Evolutionary conservation across 2,797 vertebrate genomes (phyloP), one percentile per base, ranked within the genome.

Genomic region (Gadopsis bispinosus): DNA sequence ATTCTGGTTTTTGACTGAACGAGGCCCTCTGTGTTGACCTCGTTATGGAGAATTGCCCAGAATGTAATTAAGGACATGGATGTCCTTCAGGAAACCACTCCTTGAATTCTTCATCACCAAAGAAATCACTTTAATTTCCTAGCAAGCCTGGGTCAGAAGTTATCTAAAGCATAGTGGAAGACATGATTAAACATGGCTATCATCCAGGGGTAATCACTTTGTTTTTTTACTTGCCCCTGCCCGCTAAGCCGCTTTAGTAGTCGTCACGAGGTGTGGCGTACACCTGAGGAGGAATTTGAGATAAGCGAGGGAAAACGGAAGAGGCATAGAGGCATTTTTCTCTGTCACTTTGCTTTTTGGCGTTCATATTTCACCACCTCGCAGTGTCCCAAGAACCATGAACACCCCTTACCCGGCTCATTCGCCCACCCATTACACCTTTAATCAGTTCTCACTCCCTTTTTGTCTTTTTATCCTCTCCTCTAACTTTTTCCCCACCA

Each of bases 121-220:
- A 79, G 56, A 87, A 91, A 89, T 89, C 20, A 61, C 81, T 88
- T 92, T 91, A 88, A 91, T 90, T 91, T 89, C 82, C 89, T 63
- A 77, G 91, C 81, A 80, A 84, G 78, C 68, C 29, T 4, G 81
- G 90, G 90, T 90, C 90, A 92, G 55, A 84, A 85, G 92, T 92
- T 92, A 93, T 93, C 90, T 72, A 90, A 92, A 92, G 87, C 79
- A 69, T 63, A 48, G 68, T 64, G 63, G 77, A 55, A 61, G 79
- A 81, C 81, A 26, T 90, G 94, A 95, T 94, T 92, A 93, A 93
- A 93, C 83, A 78, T 58, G 48, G 79, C 77, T 45, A 67, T 64
- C 41, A 67, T 64, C 41, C 17, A 68, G 85, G 89, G 74, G 83
- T 87, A 92, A 92, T 92, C 84, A 76, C 83, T 84, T 85, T 72